These are phyloP conservation scores for Andricus curvator DNA, from an alignment of 2,888 invertebrate species.

Conservation along the genomic window DNA sequence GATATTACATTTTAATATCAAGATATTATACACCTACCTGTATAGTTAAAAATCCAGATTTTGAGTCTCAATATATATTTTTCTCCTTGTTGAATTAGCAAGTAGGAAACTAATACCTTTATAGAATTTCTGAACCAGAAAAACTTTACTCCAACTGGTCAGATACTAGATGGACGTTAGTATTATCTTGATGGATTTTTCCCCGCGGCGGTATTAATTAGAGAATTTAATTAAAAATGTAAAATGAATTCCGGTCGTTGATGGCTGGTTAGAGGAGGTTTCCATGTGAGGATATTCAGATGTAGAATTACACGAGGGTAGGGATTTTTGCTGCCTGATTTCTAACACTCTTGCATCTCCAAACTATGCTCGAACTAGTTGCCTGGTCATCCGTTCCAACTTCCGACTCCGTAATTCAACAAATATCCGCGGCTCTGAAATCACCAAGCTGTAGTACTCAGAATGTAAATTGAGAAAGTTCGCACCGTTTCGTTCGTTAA, in stretches of 20 bases:
- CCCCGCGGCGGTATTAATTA: background rate
- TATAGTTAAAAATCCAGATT: no score
- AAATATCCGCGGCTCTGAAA: conserved; percentile 65
- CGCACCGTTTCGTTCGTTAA: conserved; percentile 59
- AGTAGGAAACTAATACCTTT: no score
- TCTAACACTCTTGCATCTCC: conserved; percentile 50
- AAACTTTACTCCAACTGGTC: background rate
- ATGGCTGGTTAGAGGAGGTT: background rate
- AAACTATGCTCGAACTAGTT: conserved; percentile 63
- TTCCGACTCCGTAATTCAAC: conserved; percentile 68
- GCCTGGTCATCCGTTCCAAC: conserved; percentile 68
- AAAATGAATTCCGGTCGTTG: background rate
- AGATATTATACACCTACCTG: no score
- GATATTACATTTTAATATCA: no score
- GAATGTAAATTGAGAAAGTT: conserved; percentile 62
- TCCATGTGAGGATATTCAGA: background rate
- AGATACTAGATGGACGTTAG: background rate
- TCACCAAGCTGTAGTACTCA: conserved; percentile 49
- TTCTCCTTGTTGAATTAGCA: no score
- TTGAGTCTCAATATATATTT: no score
- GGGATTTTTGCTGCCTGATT: background rate
- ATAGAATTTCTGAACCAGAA: background rate
- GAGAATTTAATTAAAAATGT: conserved; percentile 17
- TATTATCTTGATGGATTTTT: background rate
- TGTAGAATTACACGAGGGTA: background rate